phyloP scores from a whole-genome alignment of 2,797 vertebrate species.

The Squalus acanthias region DNA sequence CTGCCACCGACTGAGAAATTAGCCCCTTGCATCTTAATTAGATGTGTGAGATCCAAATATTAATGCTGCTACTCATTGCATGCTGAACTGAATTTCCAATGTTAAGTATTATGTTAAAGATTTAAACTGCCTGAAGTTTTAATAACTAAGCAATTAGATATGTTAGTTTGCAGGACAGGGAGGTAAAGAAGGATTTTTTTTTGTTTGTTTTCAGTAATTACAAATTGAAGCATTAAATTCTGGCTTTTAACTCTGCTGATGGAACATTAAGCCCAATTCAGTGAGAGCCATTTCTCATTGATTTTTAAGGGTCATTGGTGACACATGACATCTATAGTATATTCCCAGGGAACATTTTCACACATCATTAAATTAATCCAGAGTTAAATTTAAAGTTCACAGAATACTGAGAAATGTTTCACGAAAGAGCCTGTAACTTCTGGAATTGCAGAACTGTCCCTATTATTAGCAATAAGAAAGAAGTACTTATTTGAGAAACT shows the following conservation, averaged over 20 bases:
- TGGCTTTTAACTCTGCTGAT: neutral
- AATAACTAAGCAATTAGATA: neutral
- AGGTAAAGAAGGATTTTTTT: neutral
- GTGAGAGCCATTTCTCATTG: neutral
- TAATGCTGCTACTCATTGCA: neutral
- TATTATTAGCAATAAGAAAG: neutral
- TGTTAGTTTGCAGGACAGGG: neutral
- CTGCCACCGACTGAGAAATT: neutral
- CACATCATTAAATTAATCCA: neutral
- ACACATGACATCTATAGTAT: neutral
- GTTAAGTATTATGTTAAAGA: neutral
- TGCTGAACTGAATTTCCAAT: neutral
- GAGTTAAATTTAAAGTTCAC: neutral
- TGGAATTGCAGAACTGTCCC: neutral
- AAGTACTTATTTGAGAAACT: neutral
- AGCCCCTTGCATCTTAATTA: conserved; percentile 17
- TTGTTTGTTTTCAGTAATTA: neutral
- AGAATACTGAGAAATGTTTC: neutral
- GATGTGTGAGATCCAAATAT: neutral
- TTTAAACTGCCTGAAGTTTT: neutral
- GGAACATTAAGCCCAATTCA: neutral
- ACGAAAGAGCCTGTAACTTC: neutral
- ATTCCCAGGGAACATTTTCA: neutral
- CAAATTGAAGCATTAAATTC: neutral
- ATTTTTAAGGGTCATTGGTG: neutral